Percentiles rank a stretch among this genome's conserved stretches.
Evolutionary conservation across 1,140 invertebrate genomes (phyloP).

Genomic region (Penaeus vannamei): DNA sequence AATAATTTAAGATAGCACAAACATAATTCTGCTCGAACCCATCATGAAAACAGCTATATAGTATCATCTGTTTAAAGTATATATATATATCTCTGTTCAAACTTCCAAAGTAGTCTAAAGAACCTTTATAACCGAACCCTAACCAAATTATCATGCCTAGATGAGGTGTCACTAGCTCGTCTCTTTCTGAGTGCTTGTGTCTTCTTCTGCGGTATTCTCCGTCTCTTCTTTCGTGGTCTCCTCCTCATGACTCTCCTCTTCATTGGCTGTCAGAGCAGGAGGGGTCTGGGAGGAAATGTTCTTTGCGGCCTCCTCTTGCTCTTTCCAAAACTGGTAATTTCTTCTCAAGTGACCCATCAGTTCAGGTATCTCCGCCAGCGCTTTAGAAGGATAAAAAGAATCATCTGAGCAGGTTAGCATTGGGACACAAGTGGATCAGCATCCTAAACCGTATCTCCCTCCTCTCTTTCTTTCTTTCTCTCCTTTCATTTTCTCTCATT

Average conservation of each 20-base stretch:
- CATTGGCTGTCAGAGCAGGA: background rate
- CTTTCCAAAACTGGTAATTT: conserved; percentile 94
- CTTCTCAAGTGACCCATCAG: conserved; percentile 84
- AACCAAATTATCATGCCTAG: too few species aligned
- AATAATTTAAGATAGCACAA: too few species aligned
- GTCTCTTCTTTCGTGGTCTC: conserved; percentile 9
- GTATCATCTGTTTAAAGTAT: too few species aligned
- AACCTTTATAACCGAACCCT: too few species aligned
- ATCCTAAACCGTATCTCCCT: background rate
- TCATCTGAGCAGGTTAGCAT: conserved; percentile 1
- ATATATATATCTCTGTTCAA: too few species aligned
- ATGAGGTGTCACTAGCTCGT: background rate
- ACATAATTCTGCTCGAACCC: too few species aligned
- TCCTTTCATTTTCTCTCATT: background rate
- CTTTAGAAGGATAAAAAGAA: conserved; percentile 74
- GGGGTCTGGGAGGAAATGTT: background rate
- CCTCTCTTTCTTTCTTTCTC: background rate
- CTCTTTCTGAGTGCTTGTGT: too few species aligned
- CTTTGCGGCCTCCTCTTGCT: conserved; percentile 72
- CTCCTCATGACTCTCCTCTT: background rate
- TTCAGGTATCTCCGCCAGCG: conserved; percentile 93
- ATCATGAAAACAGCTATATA: too few species aligned
- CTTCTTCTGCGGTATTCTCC: background rate
- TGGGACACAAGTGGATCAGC: background rate
- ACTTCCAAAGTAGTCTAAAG: too few species aligned